Base-by-base conservation (phyloP, 2,113 vertebrate genomes). In the Seriola quinqueradiata region DNA sequence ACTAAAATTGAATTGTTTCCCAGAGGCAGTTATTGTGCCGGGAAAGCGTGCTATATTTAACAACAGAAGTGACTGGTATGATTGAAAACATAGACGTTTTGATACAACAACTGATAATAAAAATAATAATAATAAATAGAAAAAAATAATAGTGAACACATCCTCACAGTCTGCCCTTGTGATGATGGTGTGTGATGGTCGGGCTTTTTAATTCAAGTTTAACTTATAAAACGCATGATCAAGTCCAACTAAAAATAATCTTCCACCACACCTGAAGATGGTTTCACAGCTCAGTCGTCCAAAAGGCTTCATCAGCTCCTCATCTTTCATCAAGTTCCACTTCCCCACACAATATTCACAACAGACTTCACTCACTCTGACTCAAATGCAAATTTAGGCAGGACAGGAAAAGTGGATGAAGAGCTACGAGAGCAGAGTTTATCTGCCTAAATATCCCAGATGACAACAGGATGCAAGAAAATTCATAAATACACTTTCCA, bases 41-140 rank as follows among this genome's bases (percentile, higher is more conserved):
- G 77, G 75, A 87, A 90, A 79, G 54, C 38, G 54, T 60, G 50
- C 70, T 89, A 84, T 77, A 87, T 91, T 78, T 87, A 84, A 67
- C 76, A 44, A 57, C 57, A 40, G 9, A 71, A 87, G 57, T 87
- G 86, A 90, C 67, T 83, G 63, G 54, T 75, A 70, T 77, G 68
- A 89, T 73, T 84, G 63, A 75, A 78, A 87, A 82, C 55, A 70
- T 5, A 23, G 57, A 78, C 38, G 57, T 77, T 85, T 87, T 71
- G 58, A 72, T 83, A 40, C 25, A 55, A 70, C 46, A 74, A 58
- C 5, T 72, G 34, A 74, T 71, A 25, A 71, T n/a, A 46, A 48
- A 60, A 17, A 48, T 0, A 16, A 16, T 46, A 13, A 13, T 46
- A 4, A 46, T 28, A 28, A 28, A 28, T 28, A 28, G 17, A 50